Conservation (phyloP, 2,113 vertebrate species). For the Hystrix brachyura region DNA sequence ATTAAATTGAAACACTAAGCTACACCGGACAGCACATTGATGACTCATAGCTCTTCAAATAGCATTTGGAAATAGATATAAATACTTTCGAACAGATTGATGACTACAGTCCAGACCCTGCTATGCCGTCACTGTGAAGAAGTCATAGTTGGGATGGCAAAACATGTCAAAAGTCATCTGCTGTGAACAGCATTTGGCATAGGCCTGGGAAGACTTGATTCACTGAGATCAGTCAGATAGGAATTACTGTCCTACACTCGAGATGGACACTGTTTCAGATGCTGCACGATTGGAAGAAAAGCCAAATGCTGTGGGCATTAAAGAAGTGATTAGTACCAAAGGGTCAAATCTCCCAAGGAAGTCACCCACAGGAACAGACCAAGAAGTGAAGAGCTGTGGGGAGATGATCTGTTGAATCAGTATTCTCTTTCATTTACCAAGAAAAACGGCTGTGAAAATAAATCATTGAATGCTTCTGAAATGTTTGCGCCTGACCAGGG, state of each 20-base stretch:
- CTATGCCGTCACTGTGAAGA: conserved; percentile 82
- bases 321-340: conserved; percentile 87
- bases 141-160: conserved; percentile 90
- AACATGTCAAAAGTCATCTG: not conserved
- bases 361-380: conserved; percentile 90
- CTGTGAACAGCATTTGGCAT: conserved; percentile 90
- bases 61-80: conserved; percentile 96
- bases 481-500: conserved; percentile 31
- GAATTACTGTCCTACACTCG: conserved; percentile 82
- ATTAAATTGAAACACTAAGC: conserved; percentile 89
- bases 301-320: conserved; percentile 88
- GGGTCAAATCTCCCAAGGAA: conserved; percentile 89
- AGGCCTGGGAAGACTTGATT: too few species aligned
- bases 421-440: conserved; percentile 89
- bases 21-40: conserved; percentile 96
- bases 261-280: conserved; percentile 48
- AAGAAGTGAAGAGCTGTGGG: conserved; percentile 89
- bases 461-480: conserved; percentile 52
- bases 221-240: conserved; percentile 40
- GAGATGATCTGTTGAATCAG: conserved; percentile 93
- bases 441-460: conserved; percentile 69
- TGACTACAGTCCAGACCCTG: conserved; percentile 92
- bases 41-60: conserved; percentile 93
- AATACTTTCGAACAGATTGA: conserved; percentile 94
- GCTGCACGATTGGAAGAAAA: conserved; percentile 79